These are phyloP conservation scores for Manis crassicaudata DNA, from an alignment of 2,797 vertebrate genomes.

Conservation along the genomic window DNA sequence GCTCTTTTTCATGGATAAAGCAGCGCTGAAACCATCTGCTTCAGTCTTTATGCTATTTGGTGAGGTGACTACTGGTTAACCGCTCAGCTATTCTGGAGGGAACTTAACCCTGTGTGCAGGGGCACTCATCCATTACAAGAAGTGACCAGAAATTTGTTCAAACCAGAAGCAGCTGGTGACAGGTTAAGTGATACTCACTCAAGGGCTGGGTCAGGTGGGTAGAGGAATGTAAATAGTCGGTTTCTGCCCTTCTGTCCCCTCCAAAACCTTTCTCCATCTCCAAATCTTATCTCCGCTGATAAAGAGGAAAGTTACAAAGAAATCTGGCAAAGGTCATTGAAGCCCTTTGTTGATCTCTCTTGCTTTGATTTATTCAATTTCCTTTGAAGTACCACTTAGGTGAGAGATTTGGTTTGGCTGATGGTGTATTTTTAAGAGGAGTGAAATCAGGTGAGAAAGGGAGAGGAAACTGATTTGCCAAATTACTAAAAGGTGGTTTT, in stretches of 20 bases:
- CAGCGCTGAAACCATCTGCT: neutral
- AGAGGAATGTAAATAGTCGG: neutral
- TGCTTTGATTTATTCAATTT: slow-evolving; percentile 25
- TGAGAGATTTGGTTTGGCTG: neutral
- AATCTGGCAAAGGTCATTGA: neutral
- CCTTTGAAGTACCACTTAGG: neutral
- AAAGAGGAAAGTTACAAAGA: neutral
- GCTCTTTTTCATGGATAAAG: neutral
- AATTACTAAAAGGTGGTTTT: neutral
- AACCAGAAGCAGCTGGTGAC: neutral
- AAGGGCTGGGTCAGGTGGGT: neutral
- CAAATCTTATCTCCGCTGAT: neutral
- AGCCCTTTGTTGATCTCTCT: neutral
- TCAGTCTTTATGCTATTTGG: neutral
- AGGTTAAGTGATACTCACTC: neutral
- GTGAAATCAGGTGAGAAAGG: neutral
- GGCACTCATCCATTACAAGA: neutral
- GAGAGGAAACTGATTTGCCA: neutral
- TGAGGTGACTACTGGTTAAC: neutral
- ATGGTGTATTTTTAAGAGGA: neutral
- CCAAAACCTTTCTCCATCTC: neutral
- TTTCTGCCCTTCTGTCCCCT: neutral
- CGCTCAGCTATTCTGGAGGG: neutral
- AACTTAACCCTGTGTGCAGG: neutral
- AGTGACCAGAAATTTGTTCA: neutral